phyloP scores from a whole-genome alignment of 1,140 invertebrate species.

The Trypoxylus dichotomus region DNA sequence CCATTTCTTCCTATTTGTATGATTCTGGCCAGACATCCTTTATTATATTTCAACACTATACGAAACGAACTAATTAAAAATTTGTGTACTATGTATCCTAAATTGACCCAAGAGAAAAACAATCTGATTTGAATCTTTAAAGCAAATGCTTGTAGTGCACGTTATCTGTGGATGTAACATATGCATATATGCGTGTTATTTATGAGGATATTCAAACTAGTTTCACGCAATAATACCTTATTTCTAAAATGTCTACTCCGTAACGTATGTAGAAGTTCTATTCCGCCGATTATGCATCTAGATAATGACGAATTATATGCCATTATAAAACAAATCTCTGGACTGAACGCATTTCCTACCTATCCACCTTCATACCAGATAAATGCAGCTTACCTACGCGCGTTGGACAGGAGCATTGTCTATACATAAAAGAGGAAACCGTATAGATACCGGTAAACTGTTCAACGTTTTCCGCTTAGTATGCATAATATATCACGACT shows the following conservation, averaged over 20 bases:
- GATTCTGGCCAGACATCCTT: too few relatives aligned
- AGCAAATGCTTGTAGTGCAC: too few relatives aligned
- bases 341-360: neutral
- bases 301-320: neutral
- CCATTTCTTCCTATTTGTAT: too few relatives aligned
- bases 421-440: neutral
- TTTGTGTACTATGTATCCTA: too few relatives aligned
- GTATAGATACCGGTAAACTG: neutral
- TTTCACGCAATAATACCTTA: too few relatives aligned
- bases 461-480: constrained; percentile 6
- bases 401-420: neutral
- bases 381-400: neutral
- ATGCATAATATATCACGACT: neutral
- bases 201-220: too few relatives aligned
- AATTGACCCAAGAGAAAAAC: too few relatives aligned
- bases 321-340: neutral
- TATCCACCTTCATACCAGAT: neutral
- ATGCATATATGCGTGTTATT: too few relatives aligned
- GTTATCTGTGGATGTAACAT: too few relatives aligned
- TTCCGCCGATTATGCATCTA: neutral
- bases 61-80: too few relatives aligned
- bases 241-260: neutral
- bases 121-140: too few relatives aligned
- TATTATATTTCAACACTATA: too few relatives aligned
- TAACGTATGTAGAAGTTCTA: neutral